phyloP scores from a whole-genome alignment of 2,888 invertebrate genomes.

The Himalopsyche japonica region DNA sequence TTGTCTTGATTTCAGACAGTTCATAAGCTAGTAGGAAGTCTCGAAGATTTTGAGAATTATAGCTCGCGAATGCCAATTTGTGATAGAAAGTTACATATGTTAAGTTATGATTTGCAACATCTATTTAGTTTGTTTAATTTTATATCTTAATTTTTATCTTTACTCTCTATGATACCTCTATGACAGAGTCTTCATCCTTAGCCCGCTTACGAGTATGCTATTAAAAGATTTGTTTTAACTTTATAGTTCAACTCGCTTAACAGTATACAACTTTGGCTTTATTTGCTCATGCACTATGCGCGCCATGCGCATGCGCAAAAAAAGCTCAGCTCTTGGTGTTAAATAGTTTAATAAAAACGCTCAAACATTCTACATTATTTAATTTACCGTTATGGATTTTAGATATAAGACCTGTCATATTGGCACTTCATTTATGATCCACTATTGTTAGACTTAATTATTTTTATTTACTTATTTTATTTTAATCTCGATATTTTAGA shows the following conservation, averaged over 20 bases:
- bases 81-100: conserved; percentile 38
- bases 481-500: conserved; percentile 39
- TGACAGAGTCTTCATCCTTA: conserved; percentile 13
- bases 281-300: conserved; percentile 19
- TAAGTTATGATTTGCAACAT: conserved; percentile 42
- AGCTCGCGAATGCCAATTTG: conserved; percentile 30
- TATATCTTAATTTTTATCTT: conserved; percentile 22
- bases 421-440: background rate
- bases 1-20: conserved; percentile 24
- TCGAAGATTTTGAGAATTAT: conserved; percentile 22
- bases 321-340: background rate
- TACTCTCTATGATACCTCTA: conserved; percentile 10
- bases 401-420: conserved; percentile 6
- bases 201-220: background rate
- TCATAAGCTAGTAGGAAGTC: conserved; percentile 16
- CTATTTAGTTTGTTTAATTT: conserved; percentile 33
- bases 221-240: conserved; percentile 7
- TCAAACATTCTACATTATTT: background rate
- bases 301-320: conserved; percentile 14
- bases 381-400: background rate
- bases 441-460: background rate
- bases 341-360: background rate
- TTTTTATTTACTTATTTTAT: conserved; percentile 24
- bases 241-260: background rate
- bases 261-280: background rate